A percentile compares a stretch with the other conserved stretches of the same genome.
Conservation (phyloP, 2,888 invertebrate species). For the Spodoptera exigua region DNA sequence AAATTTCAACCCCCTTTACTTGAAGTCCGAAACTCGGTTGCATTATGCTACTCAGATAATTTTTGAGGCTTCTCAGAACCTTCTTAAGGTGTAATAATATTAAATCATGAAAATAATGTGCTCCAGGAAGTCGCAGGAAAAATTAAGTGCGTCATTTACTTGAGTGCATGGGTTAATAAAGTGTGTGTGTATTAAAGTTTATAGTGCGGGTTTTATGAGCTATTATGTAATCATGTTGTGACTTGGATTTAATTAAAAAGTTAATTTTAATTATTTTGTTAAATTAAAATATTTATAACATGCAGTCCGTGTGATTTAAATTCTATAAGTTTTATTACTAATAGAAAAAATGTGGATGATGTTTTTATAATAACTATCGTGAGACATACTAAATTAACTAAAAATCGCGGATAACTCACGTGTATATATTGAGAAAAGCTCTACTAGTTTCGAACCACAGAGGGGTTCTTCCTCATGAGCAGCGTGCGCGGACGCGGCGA, state of each 20-base stretch:
- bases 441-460: too few relatives aligned
- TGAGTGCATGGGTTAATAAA: constrained; percentile 13
- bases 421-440: too few relatives aligned
- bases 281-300: too few relatives aligned
- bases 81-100: constrained; percentile 30
- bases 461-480: too few relatives aligned
- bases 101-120: constrained; percentile 17
- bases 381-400: too few relatives aligned
- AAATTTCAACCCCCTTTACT: constrained; percentile 23
- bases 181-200: constrained; percentile 13
- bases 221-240: constrained; percentile 13
- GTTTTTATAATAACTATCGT: too few relatives aligned
- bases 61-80: constrained; percentile 26
- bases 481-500: too few relatives aligned
- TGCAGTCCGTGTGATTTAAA: too few relatives aligned
- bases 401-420: too few relatives aligned
- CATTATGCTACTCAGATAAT: constrained; percentile 27
- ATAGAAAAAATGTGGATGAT: too few relatives aligned
- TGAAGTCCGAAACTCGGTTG: constrained; percentile 17
- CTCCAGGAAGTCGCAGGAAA: constrained; percentile 2
- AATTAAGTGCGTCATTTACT: constrained; percentile 17
- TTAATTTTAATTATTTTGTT: too few relatives aligned
- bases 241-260: neutral
- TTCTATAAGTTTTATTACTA: too few relatives aligned
- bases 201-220: constrained; percentile 19